Conservation (phyloP, 2,797 vertebrate genomes). For the Premnoplex brunnescens region DNA sequence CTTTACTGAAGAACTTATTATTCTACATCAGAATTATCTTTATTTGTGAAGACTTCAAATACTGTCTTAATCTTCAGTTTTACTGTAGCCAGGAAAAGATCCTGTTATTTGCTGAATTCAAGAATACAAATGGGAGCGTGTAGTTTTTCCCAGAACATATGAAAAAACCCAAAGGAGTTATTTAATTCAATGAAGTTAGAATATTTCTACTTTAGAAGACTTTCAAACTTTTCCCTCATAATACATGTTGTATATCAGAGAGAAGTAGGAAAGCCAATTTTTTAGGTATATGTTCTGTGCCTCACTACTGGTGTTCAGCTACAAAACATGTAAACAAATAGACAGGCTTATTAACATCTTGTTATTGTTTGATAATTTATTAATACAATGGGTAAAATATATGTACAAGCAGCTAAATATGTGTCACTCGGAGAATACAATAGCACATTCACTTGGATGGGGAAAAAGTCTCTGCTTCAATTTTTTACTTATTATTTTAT, state of each 20-base stretch:
- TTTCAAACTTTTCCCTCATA: background rate
- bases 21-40: conserved; percentile 30
- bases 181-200: background rate
- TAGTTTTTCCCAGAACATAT: background rate
- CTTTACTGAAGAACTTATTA: background rate
- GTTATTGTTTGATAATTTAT: background rate
- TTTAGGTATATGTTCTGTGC: background rate
- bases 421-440: background rate
- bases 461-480: background rate
- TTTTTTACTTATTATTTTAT: background rate
- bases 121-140: background rate
- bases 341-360: background rate
- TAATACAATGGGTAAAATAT: background rate
- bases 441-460: background rate
- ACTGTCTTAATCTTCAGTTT: background rate
- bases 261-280: background rate
- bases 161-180: background rate
- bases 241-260: background rate
- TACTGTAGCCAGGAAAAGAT: background rate
- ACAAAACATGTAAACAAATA: background rate
- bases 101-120: background rate
- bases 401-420: background rate
- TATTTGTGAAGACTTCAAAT: conserved; percentile 7
- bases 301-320: background rate
- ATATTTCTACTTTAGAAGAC: background rate